These are phyloP conservation scores for Eira barbara DNA, from an alignment of 2,113 vertebrate species.

Conservation along the genomic window DNA sequence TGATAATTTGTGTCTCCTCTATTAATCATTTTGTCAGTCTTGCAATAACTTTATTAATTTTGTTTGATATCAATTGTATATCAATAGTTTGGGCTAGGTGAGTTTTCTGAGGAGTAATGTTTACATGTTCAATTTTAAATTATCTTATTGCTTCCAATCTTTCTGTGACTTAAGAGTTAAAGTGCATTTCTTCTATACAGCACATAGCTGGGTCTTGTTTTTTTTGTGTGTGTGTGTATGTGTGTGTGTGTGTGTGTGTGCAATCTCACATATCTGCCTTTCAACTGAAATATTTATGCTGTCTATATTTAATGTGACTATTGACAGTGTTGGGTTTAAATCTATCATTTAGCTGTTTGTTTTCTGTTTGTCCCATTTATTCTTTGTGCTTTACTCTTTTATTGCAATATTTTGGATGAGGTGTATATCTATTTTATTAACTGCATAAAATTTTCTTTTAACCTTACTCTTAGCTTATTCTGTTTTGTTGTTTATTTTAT, in stretches of 20 bases:
- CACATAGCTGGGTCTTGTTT: neutral
- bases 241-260: neutral
- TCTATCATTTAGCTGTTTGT: neutral
- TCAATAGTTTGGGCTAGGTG: neutral
- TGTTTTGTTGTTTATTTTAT: neutral
- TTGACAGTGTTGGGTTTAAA: neutral
- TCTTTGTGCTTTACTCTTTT: neutral
- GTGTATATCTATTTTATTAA: neutral
- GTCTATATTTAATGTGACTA: neutral
- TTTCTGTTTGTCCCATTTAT: neutral
- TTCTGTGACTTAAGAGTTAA: neutral
- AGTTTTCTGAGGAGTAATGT: neutral
- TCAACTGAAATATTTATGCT: neutral
- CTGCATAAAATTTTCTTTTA: neutral
- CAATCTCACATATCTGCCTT: neutral
- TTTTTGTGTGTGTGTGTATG: neutral
- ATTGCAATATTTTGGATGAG: neutral
- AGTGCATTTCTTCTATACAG: neutral
- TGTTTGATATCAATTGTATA: no score
- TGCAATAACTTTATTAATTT: neutral
- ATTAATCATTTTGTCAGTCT: neutral
- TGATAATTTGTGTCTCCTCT: neutral
- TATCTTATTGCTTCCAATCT: neutral
- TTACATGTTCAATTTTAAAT: neutral
- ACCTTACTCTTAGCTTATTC: neutral